These are phyloP conservation scores for Antheraea pernyi DNA, from an alignment of 1,140 invertebrate species.

Conservation along the genomic window DNA sequence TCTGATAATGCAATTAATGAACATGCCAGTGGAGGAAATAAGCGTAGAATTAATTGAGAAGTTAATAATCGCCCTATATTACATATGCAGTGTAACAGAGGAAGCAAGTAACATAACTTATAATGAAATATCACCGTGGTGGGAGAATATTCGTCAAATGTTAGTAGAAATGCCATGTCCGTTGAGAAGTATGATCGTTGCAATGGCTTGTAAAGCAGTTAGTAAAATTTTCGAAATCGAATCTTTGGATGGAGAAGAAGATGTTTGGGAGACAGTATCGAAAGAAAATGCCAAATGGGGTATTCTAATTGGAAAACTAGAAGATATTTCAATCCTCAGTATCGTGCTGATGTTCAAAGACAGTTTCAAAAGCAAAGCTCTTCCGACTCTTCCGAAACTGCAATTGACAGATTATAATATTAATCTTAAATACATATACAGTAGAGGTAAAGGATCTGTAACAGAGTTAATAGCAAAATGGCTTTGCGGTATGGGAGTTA, in stretches of 20 bases:
- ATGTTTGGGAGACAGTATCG: conserved; percentile 91
- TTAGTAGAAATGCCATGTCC: conserved; percentile 86
- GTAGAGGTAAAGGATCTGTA: conserved; percentile 90
- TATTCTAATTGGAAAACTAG: conserved; percentile 91
- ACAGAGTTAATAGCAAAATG: conserved; percentile 91
- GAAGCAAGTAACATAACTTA: conserved; percentile 77
- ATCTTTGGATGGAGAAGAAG: conserved; percentile 76
- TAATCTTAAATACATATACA: conserved; percentile 87
- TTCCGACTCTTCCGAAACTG: conserved; percentile 80
- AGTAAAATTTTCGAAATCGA: conserved; percentile 72
- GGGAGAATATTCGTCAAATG: conserved; percentile 85
- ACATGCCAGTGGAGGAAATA: conserved; percentile 75
- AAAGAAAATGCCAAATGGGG: conserved; percentile 93
- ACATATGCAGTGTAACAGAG: conserved; percentile 63
- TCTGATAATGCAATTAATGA: conserved; percentile 84
- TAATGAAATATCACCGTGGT: conserved; percentile 86
- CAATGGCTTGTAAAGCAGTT: conserved; percentile 88
- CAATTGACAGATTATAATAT: conserved; percentile 82
- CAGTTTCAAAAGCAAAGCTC: conserved; percentile 48
- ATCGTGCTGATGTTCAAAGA: conserved; percentile 82
- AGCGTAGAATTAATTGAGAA: conserved; percentile 77
- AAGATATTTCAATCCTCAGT: conserved; percentile 91
- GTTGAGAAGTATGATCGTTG: conserved; percentile 85
- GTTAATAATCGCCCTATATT: conserved; percentile 68
- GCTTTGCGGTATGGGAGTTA: conserved; percentile 85